Evolutionary conservation across 2,113 vertebrate genomes (phyloP).

Genomic region (Bubo scandiacus): DNA sequence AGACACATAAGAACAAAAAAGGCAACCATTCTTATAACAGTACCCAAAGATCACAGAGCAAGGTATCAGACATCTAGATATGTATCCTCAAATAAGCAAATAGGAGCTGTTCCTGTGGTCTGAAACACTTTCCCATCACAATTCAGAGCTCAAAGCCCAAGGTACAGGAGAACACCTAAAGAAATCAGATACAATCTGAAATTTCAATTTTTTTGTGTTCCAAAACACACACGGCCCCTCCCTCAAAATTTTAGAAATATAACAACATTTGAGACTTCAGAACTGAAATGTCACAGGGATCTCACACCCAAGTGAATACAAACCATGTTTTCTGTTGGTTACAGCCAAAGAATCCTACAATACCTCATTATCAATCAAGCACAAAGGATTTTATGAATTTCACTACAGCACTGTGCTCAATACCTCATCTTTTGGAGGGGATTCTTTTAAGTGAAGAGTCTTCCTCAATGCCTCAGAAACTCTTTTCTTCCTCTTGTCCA

Average conservation of each 20-base stretch:
- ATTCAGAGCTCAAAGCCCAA: not conserved
- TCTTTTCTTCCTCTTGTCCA: conserved; percentile 77
- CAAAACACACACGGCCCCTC: not conserved
- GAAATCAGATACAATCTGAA: not conserved
- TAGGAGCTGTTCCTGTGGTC: not conserved
- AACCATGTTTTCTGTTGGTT: not conserved
- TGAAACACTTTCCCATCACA: not conserved
- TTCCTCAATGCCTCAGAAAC: conserved; percentile 73
- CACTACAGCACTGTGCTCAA: not conserved
- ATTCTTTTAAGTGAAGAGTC: conserved; percentile 65
- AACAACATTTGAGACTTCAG: not conserved
- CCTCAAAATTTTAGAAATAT: not conserved
- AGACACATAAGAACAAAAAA: not conserved
- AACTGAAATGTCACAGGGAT: not conserved
- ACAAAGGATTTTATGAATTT: not conserved
- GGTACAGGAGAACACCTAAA: not conserved
- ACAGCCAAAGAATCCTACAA: not conserved
- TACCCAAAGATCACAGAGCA: not conserved
- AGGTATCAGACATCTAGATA: not conserved
- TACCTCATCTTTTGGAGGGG: conserved; percentile 72
- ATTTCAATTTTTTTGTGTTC: not conserved
- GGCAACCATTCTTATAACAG: not conserved
- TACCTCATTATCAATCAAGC: not conserved
- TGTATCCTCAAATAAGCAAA: not conserved
- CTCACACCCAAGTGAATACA: not conserved